phyloP scores from a whole-genome alignment of 2,113 vertebrate species.

The Bubo blakistoni region DNA sequence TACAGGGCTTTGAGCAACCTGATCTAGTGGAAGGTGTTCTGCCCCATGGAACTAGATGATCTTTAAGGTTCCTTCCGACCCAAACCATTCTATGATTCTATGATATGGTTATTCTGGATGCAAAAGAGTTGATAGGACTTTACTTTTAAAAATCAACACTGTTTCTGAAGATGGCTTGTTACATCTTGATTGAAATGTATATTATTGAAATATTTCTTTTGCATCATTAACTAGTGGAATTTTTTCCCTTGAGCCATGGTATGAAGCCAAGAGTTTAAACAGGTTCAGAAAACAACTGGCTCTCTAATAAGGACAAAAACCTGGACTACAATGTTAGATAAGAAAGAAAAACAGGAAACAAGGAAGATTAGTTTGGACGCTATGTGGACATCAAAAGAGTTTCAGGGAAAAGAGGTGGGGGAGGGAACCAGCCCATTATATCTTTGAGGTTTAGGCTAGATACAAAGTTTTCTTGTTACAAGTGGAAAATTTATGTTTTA shows the following conservation, averaged over 20 bases:
- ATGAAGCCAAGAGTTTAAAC: neutral
- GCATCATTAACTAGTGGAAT: neutral
- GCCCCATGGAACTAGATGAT: too few species aligned
- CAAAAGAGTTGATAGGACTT: neutral
- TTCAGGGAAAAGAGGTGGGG: neutral
- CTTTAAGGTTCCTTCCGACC: too few species aligned
- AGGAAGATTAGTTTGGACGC: neutral
- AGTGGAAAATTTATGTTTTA: neutral
- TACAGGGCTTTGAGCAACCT: too few species aligned
- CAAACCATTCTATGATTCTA: too few species aligned
- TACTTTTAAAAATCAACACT: neutral
- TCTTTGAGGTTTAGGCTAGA: neutral
- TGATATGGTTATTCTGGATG: neutral
- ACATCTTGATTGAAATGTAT: neutral
- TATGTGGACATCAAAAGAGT: neutral
- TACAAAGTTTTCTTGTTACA: neutral
- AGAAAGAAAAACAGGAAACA: neutral
- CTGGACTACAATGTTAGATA: neutral
- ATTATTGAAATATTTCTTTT: neutral
- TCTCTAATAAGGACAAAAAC: neutral
- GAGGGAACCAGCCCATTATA: neutral
- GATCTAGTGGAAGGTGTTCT: too few species aligned
- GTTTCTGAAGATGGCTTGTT: neutral
- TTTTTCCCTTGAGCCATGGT: neutral
- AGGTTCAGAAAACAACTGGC: neutral